Conservation (phyloP, 2,797 vertebrate genomes). For the Heteromormyrus szaboi region DNA sequence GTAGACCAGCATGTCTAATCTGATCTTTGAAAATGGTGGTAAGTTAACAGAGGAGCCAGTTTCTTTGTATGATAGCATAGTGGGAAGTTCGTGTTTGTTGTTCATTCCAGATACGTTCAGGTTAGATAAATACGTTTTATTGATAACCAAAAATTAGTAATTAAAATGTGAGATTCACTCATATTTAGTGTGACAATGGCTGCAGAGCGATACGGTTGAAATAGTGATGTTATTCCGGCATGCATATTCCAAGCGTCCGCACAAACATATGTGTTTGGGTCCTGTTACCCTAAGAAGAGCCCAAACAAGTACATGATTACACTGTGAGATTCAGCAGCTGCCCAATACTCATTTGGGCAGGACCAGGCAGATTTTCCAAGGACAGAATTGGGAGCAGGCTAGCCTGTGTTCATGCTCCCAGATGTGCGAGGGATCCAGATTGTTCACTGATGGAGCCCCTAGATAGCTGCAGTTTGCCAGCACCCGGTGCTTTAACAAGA, state of each 20-base stretch:
- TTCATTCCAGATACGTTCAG: neutral
- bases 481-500: neutral
- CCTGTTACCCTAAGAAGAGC: neutral
- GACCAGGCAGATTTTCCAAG: neutral
- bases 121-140: neutral
- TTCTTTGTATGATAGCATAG: neutral
- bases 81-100: neutral
- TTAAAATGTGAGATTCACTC: neutral
- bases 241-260: neutral
- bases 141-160: neutral
- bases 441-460: neutral
- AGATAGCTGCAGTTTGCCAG: neutral
- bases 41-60: neutral
- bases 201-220: neutral
- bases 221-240: neutral
- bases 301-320: neutral
- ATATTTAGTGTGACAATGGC: neutral
- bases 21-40: neutral
- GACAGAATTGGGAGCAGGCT: neutral
- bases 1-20: neutral
- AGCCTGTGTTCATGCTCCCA: neutral
- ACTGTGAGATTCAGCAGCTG: neutral
- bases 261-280: neutral
- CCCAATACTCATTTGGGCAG: neutral
- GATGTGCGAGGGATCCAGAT: neutral